Conservation (phyloP, 2,113 vertebrate genomes). For the Heterocephalus glaber region DNA sequence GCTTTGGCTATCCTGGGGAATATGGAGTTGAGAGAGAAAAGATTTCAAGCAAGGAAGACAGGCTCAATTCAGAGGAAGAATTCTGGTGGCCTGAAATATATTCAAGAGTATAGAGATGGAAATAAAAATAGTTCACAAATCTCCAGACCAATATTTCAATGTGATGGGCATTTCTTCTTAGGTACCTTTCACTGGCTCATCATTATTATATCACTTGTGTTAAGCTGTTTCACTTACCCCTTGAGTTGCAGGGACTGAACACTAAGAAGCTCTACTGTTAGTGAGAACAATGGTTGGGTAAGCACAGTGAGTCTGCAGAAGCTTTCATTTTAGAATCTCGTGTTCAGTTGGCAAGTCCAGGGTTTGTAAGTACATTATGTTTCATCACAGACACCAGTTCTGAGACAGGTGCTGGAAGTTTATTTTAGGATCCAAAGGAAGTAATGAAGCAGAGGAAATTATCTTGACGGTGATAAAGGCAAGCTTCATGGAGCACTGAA, state of each 20-base stretch:
- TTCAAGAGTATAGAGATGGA: background rate
- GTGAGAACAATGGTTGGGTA: background rate
- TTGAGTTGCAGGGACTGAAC: background rate
- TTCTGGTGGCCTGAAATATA: background rate
- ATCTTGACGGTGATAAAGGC: background rate
- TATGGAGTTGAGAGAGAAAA: background rate
- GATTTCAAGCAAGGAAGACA: background rate
- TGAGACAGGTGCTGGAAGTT: constrained; percentile 2
- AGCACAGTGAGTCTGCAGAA: background rate
- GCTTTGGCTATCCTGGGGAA: background rate
- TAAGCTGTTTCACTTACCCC: background rate
- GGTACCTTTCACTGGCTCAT: background rate
- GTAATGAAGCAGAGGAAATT: background rate
- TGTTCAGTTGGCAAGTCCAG: background rate
- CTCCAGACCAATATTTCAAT: too few relatives aligned
- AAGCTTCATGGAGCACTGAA: background rate
- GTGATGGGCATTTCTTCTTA: background rate
- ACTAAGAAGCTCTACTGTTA: background rate
- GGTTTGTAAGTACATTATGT: background rate
- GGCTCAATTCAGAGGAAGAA: background rate
- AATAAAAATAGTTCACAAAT: background rate
- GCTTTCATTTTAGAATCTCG: background rate
- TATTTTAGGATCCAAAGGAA: background rate
- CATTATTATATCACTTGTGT: background rate
- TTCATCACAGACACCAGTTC: background rate